These are phyloP conservation scores for Oreochromis aureus DNA, from an alignment of 2,113 vertebrate genomes.

Conservation along the genomic window DNA sequence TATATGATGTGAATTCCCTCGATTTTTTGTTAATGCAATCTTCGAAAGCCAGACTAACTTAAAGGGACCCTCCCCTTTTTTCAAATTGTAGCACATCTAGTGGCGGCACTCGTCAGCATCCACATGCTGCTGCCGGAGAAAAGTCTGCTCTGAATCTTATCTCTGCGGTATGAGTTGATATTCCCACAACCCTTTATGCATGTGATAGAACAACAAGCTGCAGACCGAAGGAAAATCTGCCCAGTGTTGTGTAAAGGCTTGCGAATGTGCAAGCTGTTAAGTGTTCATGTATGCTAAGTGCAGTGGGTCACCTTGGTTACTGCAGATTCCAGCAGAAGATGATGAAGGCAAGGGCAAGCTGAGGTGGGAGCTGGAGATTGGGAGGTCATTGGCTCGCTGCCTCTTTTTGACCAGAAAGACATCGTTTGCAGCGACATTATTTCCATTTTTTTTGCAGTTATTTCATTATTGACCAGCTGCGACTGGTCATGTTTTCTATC, in stretches of 20 bases:
- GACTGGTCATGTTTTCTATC: neutral
- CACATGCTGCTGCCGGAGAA: neutral
- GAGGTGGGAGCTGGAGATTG: slow-evolving; percentile 7
- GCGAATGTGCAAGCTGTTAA: neutral
- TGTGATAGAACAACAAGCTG: neutral
- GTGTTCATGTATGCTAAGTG: slow-evolving; percentile 54
- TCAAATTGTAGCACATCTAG: neutral
- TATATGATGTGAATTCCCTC: neutral
- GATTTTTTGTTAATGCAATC: neutral
- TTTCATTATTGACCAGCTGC: neutral
- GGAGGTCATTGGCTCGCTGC: slow-evolving; percentile 1
- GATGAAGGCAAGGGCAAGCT: slow-evolving; percentile 59
- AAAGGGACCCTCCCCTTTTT: neutral
- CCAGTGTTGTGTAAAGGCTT: neutral
- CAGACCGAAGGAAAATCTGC: neutral
- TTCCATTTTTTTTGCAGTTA: neutral
- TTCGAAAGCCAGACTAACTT: neutral
- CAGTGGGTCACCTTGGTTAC: slow-evolving; percentile 71
- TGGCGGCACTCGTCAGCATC: neutral
- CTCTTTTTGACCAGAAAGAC: slow-evolving; percentile 1
- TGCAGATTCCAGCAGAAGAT: slow-evolving; percentile 67
- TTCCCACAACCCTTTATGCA: neutral
- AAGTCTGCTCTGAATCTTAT: neutral
- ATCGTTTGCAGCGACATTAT: neutral
- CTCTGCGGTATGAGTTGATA: neutral